Evolutionary conservation across 2,113 vertebrate genomes (phyloP), one percentile per base, ranked within the genome.

Genomic region (Globicephala melas): DNA sequence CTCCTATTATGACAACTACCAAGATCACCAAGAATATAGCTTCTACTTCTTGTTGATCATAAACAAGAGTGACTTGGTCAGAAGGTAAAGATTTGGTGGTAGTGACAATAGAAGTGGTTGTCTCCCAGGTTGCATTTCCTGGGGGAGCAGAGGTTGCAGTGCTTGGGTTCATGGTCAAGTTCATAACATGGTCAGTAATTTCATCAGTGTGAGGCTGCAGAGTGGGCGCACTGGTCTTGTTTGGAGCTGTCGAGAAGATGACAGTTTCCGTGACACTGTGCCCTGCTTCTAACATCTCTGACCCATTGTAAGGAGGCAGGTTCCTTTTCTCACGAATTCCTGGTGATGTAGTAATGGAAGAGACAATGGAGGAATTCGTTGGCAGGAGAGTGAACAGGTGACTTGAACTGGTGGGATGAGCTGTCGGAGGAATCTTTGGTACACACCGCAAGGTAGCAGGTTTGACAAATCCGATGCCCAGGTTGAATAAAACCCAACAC

Each of bases 401-500:
- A 96, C 98, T 99, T 68, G 98, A 91, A 0, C 99, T 99, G 86
- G 98, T 98, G 63, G 99, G 99, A 63, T 71, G 98, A 38, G 95
- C 94, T 10, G 98, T 95, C 53, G 98, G 98, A 62, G 94, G 94
- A 25, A 96, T 98, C 94, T 98, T 98, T 94, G 99, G 99, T 92
- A 97, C 96, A 1, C 99, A 99, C 62, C 92, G 99, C 98, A 99
- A 99, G 81, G 99, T 99, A 3, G 99, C 99, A 1, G 99, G 99
- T 94, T 99, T 99, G 89, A 99, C 99, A 73, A 99, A 99, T 41
- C 99, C 99, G 0, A 99, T 99, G 84, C 99, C 99, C 88, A 99
- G 98, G 98, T 99, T 99, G 98, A 99, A 99, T 60, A 99, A 96
- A 98, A 99, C 98, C 99, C 99, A 99, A 98, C 99, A 99, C 1